Evolutionary conservation across 2,888 invertebrate genomes (phyloP).

Genomic region (Torymus texanus): DNA sequence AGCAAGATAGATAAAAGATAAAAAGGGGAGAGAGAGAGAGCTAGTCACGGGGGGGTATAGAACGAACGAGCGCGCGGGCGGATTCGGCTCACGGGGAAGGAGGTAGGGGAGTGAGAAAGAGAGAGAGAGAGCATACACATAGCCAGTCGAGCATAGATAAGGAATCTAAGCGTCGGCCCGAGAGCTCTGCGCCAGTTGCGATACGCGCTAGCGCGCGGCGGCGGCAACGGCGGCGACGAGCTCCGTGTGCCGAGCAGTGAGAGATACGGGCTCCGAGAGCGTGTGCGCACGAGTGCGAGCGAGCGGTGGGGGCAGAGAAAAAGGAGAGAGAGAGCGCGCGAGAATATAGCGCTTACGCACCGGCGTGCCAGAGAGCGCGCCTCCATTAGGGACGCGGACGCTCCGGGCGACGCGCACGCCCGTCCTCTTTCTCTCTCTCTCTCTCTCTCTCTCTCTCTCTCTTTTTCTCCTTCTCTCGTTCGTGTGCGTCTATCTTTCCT

Average conservation of each 20-base stretch:
- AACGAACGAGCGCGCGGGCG: constrained; percentile 17
- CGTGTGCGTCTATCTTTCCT: background rate
- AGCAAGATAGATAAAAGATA: constrained; percentile 57
- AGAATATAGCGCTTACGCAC: constrained; percentile 58
- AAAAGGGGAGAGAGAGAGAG: constrained; percentile 37
- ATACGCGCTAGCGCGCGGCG: constrained; percentile 12
- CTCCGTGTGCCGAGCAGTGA: constrained; percentile 30
- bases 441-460: constrained; percentile 13
- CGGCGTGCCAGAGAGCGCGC: constrained; percentile 60
- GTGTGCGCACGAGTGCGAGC: too few relatives aligned
- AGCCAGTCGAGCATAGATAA: constrained; percentile 51
- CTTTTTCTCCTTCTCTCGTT: background rate
- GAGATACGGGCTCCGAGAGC: constrained; percentile 36
- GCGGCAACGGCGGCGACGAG: constrained; percentile 7
- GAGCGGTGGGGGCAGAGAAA: constrained; percentile 21
- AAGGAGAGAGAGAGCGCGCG: constrained; percentile 48
- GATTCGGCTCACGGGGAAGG: background rate
- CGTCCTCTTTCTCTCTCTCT: background rate
- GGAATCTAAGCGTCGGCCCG: constrained; percentile 50
- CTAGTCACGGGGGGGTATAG: background rate
- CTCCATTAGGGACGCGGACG: constrained; percentile 71
- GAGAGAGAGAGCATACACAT: constrained; percentile 26
- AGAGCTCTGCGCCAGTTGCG: constrained; percentile 47
- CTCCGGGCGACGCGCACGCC: constrained; percentile 66
- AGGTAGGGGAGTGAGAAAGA: constrained; percentile 38